Percentiles rank a stretch among this genome's conserved stretches.
phyloP scores from a whole-genome alignment of 2,113 vertebrate species.

The Brachypodius melanocephalos region DNA sequence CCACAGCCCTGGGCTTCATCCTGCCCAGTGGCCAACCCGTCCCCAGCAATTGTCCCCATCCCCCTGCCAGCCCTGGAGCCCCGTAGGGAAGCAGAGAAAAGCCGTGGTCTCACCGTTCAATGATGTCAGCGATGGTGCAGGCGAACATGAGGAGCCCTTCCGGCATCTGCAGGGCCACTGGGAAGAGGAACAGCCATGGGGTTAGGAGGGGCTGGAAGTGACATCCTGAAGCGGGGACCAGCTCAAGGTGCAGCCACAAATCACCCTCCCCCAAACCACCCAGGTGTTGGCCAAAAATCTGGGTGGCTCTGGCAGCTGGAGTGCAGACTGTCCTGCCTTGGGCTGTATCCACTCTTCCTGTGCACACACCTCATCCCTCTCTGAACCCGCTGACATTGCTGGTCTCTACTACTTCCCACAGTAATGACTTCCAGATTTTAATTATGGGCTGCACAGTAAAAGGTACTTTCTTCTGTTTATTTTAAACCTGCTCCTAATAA shows the following conservation, averaged over 20 bases:
- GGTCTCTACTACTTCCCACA: background rate
- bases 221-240: accelerated
- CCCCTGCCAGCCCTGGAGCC: accelerated
- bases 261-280: background rate
- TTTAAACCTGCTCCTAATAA: conserved; percentile 41
- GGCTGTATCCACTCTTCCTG: background rate
- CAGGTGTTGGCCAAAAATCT: background rate
- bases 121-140: conserved; percentile 92
- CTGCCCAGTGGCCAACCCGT: background rate
- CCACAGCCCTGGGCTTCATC: background rate
- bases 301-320: accelerated
- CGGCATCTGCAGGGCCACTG: conserved; percentile 96
- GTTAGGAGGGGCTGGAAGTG: background rate
- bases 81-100: background rate
- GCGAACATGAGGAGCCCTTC: conserved; percentile 98
- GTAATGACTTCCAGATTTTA: conserved; percentile 55
- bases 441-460: conserved; percentile 41
- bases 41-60: background rate
- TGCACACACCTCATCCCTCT: background rate
- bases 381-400: background rate
- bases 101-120: conserved; percentile 81
- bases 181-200: background rate
- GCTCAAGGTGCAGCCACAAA: background rate
- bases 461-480: conserved; percentile 53
- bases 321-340: background rate